Evolutionary conservation across 2,888 invertebrate genomes (phyloP).

Genomic region (Auanema freiburgensis): DNA sequence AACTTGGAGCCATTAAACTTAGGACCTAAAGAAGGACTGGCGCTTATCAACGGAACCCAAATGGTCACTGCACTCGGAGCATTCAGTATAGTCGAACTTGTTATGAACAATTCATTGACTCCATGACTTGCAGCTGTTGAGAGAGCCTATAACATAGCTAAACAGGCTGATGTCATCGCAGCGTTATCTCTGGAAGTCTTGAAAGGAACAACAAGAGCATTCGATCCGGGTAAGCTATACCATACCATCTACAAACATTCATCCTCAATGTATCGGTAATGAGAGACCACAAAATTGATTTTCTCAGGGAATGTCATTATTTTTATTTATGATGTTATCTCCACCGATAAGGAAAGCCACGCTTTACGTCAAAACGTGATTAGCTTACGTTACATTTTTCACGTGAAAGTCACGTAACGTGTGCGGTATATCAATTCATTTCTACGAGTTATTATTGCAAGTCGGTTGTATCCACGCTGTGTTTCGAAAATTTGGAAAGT

Average conservation of each 20-base stretch:
- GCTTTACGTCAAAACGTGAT: not conserved
- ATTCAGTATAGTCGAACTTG: slow-evolving; percentile 66
- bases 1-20: slow-evolving; percentile 70
- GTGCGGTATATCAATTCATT: not conserved
- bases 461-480: too few species aligned
- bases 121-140: slow-evolving; percentile 68
- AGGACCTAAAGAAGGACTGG: slow-evolving; percentile 73
- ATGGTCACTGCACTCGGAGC: slow-evolving; percentile 74
- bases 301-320: too few species aligned
- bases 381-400: not conserved
- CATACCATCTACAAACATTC: not conserved
- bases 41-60: slow-evolving; percentile 75
- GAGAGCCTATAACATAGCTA: slow-evolving; percentile 70
- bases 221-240: slow-evolving; percentile 70
- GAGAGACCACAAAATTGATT: not conserved
- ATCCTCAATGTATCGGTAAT: too few species aligned
- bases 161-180: slow-evolving; percentile 74
- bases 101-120: too few species aligned
- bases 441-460: not conserved
- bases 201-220: slow-evolving; percentile 73
- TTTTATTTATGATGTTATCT: too few species aligned
- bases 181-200: slow-evolving; percentile 74
- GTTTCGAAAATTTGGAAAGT: too few species aligned
- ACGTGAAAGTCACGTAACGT: slow-evolving; percentile 4
- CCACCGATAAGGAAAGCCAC: not conserved